These are phyloP conservation scores for Globia sparganii DNA, from an alignment of 2,888 invertebrate genomes.

Conservation along the genomic window DNA sequence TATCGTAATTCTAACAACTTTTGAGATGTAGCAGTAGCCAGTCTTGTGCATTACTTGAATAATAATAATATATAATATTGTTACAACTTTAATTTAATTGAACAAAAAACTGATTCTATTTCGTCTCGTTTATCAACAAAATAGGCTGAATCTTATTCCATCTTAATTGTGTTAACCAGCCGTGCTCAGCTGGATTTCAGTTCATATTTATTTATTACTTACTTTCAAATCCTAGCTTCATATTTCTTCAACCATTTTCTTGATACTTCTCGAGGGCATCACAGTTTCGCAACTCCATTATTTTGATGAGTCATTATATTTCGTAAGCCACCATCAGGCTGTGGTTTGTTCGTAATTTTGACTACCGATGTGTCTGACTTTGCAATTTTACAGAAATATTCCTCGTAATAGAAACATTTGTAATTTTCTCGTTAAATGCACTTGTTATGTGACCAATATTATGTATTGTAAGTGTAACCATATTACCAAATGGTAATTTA, in stretches of 20 bases:
- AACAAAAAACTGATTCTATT: background rate
- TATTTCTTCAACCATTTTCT: constrained; percentile 27
- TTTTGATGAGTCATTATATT: constrained; percentile 75
- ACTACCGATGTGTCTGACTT: constrained; percentile 60
- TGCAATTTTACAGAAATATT: constrained; percentile 54
- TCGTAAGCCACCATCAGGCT: constrained; percentile 70
- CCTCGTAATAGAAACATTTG: constrained; percentile 37
- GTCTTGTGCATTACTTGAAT: background rate
- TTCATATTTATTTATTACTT: background rate
- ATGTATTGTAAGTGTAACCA: constrained; percentile 18
- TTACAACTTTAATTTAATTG: background rate
- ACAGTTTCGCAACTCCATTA: constrained; percentile 67
- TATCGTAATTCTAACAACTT: constrained; percentile 11
- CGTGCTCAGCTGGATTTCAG: background rate
- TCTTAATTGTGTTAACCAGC: background rate
- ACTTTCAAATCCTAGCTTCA: constrained; percentile 5
- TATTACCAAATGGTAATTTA: constrained; percentile 19
- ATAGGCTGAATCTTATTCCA: background rate
- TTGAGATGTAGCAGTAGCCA: constrained; percentile 1
- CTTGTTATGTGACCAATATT: constrained; percentile 21
- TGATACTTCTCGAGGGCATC: constrained; percentile 61
- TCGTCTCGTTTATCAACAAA: background rate
- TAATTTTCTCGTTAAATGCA: constrained; percentile 39
- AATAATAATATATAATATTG: background rate
- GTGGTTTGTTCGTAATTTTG: constrained; percentile 73